A percentile compares a stretch with the other conserved stretches of the same genome.
These are phyloP conservation scores for Syngnathus scovelli DNA, from an alignment of 2,113 vertebrate genomes.

Conservation along the genomic window DNA sequence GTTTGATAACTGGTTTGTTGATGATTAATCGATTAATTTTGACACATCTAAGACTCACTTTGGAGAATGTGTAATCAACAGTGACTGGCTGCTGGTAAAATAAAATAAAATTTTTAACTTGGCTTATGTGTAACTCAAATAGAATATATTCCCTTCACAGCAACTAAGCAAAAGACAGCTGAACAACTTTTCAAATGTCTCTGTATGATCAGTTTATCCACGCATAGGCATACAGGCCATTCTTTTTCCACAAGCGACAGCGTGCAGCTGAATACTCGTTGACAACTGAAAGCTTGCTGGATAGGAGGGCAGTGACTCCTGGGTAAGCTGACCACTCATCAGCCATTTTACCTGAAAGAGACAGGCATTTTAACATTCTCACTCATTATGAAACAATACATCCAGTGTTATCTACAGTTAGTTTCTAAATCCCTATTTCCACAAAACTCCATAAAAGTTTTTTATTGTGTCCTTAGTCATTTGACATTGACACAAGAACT, in stretches of 20 bases:
- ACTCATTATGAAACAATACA: background rate
- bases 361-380: background rate
- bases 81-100: background rate
- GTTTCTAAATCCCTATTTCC: background rate
- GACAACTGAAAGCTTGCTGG: conserved; percentile 19
- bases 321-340: conserved; percentile 64
- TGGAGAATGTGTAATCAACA: background rate
- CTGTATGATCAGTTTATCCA: conserved; percentile 64
- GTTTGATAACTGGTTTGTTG: no score
- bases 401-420: background rate
- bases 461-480: background rate
- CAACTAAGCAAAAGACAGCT: background rate
- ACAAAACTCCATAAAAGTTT: background rate
- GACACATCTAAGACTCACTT: no score
- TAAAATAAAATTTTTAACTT: no score
- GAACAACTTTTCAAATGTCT: background rate
- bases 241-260: conserved; percentile 67
- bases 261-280: conserved; percentile 23
- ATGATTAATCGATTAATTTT: no score
- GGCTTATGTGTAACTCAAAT: background rate
- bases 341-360: conserved; percentile 64
- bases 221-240: conserved; percentile 62
- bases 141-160: background rate
- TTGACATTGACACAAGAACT: background rate
- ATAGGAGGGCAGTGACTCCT: conserved; percentile 58